Conservation (phyloP, 2,113 vertebrate genomes). For the Pantherophis guttatus region DNA sequence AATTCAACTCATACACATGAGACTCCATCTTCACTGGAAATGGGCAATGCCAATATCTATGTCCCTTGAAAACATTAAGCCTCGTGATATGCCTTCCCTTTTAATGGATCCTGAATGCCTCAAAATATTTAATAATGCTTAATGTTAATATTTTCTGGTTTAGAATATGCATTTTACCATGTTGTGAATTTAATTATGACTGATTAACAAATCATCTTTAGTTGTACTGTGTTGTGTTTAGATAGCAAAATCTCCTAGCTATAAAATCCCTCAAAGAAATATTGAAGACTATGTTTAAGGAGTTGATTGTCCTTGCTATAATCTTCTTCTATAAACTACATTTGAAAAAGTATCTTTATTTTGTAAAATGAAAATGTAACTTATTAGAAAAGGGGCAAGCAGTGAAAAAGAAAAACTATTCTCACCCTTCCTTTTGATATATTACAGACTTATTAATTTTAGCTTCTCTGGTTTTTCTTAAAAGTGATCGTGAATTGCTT, state of each 20-base stretch:
- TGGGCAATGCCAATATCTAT: not conserved
- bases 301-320: not conserved
- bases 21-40: not conserved
- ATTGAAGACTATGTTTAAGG: slow-evolving; percentile 4
- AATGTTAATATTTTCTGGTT: not conserved
- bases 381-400: not conserved
- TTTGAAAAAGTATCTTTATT: not conserved
- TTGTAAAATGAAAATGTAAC: not conserved
- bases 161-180: not conserved
- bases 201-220: not conserved
- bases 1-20: not conserved
- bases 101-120: not conserved
- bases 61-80: not conserved
- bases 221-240: not conserved
- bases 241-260: not conserved
- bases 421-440: not conserved
- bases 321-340: not conserved
- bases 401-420: slow-evolving; percentile 31
- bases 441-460: slow-evolving; percentile 4
- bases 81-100: not conserved
- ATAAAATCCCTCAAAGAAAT: not conserved
- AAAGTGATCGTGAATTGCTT: slow-evolving; percentile 17
- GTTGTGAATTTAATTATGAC: not conserved
- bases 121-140: not conserved
- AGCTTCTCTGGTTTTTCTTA: slow-evolving; percentile 14